Evolutionary conservation across 2,797 vertebrate genomes (phyloP), one percentile per base, ranked within the genome.

Genomic region (Mareca penelope): DNA sequence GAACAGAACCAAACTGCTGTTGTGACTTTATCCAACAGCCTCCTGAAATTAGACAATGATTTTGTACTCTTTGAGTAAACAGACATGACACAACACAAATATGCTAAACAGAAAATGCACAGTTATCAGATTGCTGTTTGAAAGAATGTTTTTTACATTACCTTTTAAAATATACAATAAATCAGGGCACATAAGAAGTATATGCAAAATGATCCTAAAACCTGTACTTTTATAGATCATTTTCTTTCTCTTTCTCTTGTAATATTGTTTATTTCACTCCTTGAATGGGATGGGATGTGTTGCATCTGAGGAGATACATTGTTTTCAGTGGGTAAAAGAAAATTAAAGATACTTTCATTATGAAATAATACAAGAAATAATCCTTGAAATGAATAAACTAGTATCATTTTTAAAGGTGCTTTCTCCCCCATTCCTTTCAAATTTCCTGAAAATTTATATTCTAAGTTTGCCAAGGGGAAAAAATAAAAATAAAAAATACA

Each of bases 401-500:
- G 37, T 29, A 14, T 4, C 2, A 31, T 55, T 84, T 89, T 80
- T 60, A 71, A 77, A 80, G 4, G 7, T 65, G 39, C 2, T 1
- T 61, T 69, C 3, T 55, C 3, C 13, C 6, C 26, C 37, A 4
- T 8, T 72, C 9, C 15, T 23, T 61, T 46, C 15, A 67, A 39
- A 71, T 69, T 80, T 84, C 15, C 15, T 71, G 24, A 72, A 83
- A 89, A 52, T 16, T 31, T 37, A 1, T 56, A 33, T 26, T 70
- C 2, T 76, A 64, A 35, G 21, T 16, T 3, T n/a, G 12, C 2
- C 9, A 59, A 33, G 1, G 2, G 2, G 0, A 4, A 19, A 11
- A 19, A 28, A 60, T 37, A 8, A 15, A 12, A 2, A 37, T 39
- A 13, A 35, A 11, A 78, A 57, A 71, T 31, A 56, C 4, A 50